Evolutionary conservation across 2,888 invertebrate species (phyloP).

Genomic region (Chrysomela aeneicollis): DNA sequence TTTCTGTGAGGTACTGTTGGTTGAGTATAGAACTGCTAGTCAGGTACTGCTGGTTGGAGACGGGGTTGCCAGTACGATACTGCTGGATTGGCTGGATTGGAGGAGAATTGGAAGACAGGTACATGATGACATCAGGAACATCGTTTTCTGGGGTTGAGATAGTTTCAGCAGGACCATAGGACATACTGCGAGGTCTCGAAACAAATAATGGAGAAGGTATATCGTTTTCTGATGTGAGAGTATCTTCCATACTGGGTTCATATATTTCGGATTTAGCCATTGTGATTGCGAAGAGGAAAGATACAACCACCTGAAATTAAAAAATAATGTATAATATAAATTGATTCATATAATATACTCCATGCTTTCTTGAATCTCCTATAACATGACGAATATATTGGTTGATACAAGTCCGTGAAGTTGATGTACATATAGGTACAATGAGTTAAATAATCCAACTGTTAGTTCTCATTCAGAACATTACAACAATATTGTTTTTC

Average conservation of each 20-base stretch:
- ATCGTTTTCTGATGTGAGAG: neutral
- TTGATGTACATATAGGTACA: too few species aligned
- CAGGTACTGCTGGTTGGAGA: neutral
- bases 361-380: too few species aligned
- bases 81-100: neutral
- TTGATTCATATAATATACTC: too few species aligned
- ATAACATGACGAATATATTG: too few species aligned
- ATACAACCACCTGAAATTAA: neutral
- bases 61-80: too few species aligned
- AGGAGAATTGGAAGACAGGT: neutral
- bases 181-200: neutral
- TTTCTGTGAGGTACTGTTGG: neutral
- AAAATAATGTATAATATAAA: too few species aligned
- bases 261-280: neutral
- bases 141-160: neutral
- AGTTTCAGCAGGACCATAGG: neutral
- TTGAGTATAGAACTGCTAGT: neutral
- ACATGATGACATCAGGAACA: conserved; percentile 1
- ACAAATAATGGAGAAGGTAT: neutral
- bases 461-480: too few species aligned
- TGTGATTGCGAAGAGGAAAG: neutral
- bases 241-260: conserved; percentile 4
- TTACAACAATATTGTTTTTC: too few species aligned
- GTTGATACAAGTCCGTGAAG: too few species aligned
- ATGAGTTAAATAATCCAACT: too few species aligned